Base-by-base conservation (phyloP, 2,888 invertebrate species). In the Hypercompe scribonia region DNA sequence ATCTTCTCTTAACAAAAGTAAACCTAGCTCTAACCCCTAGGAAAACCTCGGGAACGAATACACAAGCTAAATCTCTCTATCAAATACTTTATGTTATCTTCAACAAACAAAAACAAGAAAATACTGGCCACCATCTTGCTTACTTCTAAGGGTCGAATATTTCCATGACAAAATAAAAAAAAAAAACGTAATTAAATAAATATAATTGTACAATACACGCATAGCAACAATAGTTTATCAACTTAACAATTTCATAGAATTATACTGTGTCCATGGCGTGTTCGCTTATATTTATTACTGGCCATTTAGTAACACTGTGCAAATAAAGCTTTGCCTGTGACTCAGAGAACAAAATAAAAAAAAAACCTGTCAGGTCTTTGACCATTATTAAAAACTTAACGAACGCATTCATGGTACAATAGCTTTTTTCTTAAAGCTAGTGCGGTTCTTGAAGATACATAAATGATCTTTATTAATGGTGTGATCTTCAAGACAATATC, bases 181-280 rank as follows among this genome's bases (percentile, higher is more conserved):
- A n/a, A 73, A 67, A 66, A 64, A 46, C n/a, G 24, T 58, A 28
- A 69, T 46, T 24, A 67, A 21, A 28, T 31, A 36, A 21, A 66
- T 18, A 69, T 72, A 68, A 72, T 70, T 58, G 69, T 50, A 24
- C 34, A 1, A 70, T 34, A 64, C 68, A 72, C 65, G 75, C 72
- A 72, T 72, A 34, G 64, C 42, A 75, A 70, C 72, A 65, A 65
- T 73, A 54, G 63, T 58, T 72, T 65, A 68, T 71, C 65, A 39
- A 72, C 65, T 75, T 65, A 66, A 11, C 69, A 33, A 75, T 75
- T 75, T 69, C 74, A 72, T 75, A 75, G 31, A 33, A 65, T 72
- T 72, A 69, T 46, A 69, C 36, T 75, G 75, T 75, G 75, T 71
- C 75, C 61, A 46, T 75, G 5, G 75, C 75, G 72, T 75, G 75